phyloP scores from a whole-genome alignment of 2,113 vertebrate species.

The Erinaceus europaeus region DNA sequence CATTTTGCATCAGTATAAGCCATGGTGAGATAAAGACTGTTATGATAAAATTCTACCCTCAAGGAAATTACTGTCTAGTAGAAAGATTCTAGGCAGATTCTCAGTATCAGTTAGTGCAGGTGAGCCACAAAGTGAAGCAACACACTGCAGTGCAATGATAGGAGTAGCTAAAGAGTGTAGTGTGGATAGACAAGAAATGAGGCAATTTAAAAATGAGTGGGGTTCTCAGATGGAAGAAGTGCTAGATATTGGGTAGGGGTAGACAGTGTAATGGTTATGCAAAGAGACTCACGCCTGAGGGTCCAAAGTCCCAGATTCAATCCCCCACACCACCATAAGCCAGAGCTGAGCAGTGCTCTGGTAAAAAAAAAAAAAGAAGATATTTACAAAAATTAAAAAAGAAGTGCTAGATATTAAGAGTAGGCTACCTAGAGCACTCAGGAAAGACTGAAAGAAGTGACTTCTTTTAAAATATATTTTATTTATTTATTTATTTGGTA shows the following conservation, averaged over 20 bases:
- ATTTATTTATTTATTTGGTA: no score
- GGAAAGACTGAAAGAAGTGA: no score
- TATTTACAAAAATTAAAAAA: no score
- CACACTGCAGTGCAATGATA: neutral
- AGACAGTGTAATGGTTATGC: no score
- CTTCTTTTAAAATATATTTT: no score
- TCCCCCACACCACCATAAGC: no score
- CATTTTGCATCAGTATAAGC: neutral
- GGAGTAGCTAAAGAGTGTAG: neutral
- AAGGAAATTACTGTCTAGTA: constrained; percentile 15
- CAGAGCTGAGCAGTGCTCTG: no score
- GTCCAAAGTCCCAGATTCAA: no score
- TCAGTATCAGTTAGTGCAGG: neutral
- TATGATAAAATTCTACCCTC: constrained; percentile 5
- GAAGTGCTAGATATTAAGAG: no score
- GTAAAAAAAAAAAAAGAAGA: no score
- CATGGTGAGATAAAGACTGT: neutral
- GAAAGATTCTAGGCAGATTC: constrained; percentile 9
- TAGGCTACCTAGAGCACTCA: no score
- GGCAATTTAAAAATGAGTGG: neutral
- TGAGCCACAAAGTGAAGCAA: neutral
- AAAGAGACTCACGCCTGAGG: no score
- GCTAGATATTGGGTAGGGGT: neutral
- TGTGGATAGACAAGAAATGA: neutral
- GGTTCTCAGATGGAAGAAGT: constrained; percentile 31